These are phyloP conservation scores for Linurgus olivaceus DNA, from an alignment of 2,797 vertebrate species.

Conservation along the genomic window DNA sequence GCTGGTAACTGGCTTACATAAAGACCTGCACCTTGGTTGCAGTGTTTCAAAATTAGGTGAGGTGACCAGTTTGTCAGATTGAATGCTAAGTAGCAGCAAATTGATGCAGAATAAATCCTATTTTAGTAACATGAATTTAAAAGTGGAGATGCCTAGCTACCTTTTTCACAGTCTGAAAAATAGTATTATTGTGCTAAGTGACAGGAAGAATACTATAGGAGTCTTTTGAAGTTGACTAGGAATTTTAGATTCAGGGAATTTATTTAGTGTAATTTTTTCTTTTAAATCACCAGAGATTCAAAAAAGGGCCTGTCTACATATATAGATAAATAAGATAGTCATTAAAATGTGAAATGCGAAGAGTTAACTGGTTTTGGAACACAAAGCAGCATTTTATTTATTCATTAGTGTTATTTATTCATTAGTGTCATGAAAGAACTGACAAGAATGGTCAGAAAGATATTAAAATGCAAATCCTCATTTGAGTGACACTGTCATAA, in stretches of 20 bases:
- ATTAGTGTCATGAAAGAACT: not conserved
- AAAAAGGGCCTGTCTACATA: not conserved
- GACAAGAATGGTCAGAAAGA: not conserved
- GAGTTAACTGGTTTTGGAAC: not conserved
- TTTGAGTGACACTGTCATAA: not conserved
- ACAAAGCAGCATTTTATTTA: not conserved
- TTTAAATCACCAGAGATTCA: not conserved
- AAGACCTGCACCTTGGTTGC: not conserved
- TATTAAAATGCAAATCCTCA: not conserved
- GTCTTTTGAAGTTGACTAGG: not conserved
- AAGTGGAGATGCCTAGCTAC: not conserved
- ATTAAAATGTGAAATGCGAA: not conserved
- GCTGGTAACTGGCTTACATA: not conserved
- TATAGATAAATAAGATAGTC: not conserved
- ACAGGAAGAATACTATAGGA: not conserved
- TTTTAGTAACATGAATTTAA: not conserved
- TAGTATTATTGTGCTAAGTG: not conserved
- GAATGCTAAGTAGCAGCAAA: not conserved
- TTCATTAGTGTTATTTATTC: not conserved
- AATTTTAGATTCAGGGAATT: not conserved
- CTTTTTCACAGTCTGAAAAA: not conserved
- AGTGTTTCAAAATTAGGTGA: not conserved
- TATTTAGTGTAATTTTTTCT: not conserved
- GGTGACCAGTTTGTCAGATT: not conserved
- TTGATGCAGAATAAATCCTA: not conserved